Evolutionary conservation across 2,888 invertebrate genomes (phyloP).

Genomic region (Agrochola lychnidis): DNA sequence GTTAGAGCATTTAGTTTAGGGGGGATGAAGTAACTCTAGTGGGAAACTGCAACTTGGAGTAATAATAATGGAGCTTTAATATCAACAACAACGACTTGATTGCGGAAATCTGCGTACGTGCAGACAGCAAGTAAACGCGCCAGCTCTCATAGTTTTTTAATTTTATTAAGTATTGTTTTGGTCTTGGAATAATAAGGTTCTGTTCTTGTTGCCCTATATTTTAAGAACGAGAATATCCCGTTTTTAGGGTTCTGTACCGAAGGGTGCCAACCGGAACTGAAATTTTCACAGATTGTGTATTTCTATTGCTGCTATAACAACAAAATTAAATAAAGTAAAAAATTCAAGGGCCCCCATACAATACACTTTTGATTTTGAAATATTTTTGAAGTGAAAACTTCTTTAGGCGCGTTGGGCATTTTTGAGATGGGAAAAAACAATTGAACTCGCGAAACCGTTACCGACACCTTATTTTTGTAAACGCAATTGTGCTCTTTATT

Average conservation of each 20-base stretch:
- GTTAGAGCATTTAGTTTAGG: background rate
- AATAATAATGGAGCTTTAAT: background rate
- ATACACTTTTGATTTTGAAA: too few relatives aligned
- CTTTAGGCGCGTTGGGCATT: too few relatives aligned
- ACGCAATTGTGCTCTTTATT: too few relatives aligned
- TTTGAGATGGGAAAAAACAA: too few relatives aligned
- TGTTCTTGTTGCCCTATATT: slow-evolving; percentile 6
- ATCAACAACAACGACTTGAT: background rate
- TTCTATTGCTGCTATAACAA: too few relatives aligned
- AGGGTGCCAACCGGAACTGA: too few relatives aligned
- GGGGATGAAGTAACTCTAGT: background rate
- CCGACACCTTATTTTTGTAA: too few relatives aligned
- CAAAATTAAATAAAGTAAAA: too few relatives aligned
- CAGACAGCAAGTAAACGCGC: background rate
- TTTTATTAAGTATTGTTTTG: background rate
- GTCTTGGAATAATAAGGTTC: background rate
- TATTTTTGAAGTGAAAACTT: too few relatives aligned
- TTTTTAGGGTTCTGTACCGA: background rate
- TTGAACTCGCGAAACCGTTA: too few relatives aligned
- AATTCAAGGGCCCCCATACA: too few relatives aligned
- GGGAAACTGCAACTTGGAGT: background rate
- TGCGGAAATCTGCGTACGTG: background rate
- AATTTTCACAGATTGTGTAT: too few relatives aligned
- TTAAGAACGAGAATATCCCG: background rate
- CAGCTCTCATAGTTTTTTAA: background rate